Base-by-base conservation (phyloP, 2,888 invertebrate species). In the Orchesella flavescens region DNA sequence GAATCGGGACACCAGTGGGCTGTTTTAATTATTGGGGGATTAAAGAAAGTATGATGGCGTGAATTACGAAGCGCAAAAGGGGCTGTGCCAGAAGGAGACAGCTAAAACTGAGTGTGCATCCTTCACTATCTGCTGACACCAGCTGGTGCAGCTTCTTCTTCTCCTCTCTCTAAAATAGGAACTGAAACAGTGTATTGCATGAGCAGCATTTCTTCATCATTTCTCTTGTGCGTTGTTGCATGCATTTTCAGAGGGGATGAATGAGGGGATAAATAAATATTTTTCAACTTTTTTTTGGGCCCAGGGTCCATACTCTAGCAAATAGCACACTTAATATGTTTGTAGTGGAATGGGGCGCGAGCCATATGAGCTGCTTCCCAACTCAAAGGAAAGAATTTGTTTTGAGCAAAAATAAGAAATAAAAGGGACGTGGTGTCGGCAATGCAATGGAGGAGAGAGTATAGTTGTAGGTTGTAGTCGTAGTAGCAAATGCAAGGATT, bases 21-120 rank as follows among this genome's bases (percentile, higher is more conserved):
- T 81, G 83, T 85, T 87, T 87, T 87, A 87, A 87, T 87, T 87
- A 87, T 84, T 83, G 84, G 74, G 84, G 87, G 87, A 87, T 87
- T 87, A 87, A 86, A 85, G 82, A 80, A 34, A 86, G 83, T 84
- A 82, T 78, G 85, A 83, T 85, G 75, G 71, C 75, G 76, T 81
- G 66, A 77, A 83, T 81, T 81, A 84, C 73, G 82, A 84, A 65
- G 74, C 68, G 81, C 83, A 85, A 83, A 78, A 79, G 85, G 79
- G 82, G 72, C 72, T 46, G 77, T 65, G 43, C 76, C 10, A 79
- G 46, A 23, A 73, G 59, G 65, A 61, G 34, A 23, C 57, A 55
- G 34, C 63, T 24, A 71, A 65, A 66, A 46, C 46, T 17, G 73
- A 65, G 65, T 55, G 74, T 68, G 68, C 65, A 66, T 74, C 68